Evolutionary conservation across 2,113 vertebrate species (phyloP).

Genomic region (Erinaceus europaeus): DNA sequence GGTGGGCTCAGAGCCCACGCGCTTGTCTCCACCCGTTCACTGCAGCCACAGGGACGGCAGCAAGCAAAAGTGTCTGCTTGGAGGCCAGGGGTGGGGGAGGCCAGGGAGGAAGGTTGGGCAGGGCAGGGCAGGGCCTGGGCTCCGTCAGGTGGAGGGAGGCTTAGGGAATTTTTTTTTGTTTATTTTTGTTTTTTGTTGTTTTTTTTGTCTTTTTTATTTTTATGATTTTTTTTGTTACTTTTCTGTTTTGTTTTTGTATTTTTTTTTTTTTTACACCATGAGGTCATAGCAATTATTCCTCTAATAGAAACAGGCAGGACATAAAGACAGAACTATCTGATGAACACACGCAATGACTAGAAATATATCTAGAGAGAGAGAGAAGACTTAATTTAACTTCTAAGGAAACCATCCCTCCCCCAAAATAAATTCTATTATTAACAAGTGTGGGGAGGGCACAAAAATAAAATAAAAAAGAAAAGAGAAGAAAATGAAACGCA

Average conservation of each 20-base stretch:
- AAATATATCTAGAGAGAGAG: slow-evolving; percentile 84
- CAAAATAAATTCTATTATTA: slow-evolving; percentile 90
- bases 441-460: slow-evolving; percentile 90
- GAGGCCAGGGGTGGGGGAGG: not conserved
- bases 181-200: slow-evolving; percentile 35
- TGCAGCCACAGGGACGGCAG: slow-evolving; percentile 81
- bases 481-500: slow-evolving; percentile 80
- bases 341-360: slow-evolving; percentile 87
- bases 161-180: slow-evolving; percentile 45
- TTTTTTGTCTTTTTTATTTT: slow-evolving; percentile 23
- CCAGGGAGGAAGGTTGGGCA: not conserved
- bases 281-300: slow-evolving; percentile 86
- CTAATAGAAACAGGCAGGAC: slow-evolving; percentile 89
- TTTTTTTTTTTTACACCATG: slow-evolving; percentile 78
- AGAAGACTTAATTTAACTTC: slow-evolving; percentile 86
- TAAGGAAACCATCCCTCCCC: slow-evolving; percentile 86
- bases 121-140: slow-evolving; percentile 57
- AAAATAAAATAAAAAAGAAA: slow-evolving; percentile 29
- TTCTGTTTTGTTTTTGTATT: slow-evolving; percentile 25
- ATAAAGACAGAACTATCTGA: slow-evolving; percentile 85
- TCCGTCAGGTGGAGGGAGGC: slow-evolving; percentile 72
- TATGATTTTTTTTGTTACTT: slow-evolving; percentile 41
- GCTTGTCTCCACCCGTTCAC: no score
- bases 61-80: slow-evolving; percentile 80
- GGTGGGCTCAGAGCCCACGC: no score